Conservation (phyloP, 23 tunicate species). For the Styela clava region DNA sequence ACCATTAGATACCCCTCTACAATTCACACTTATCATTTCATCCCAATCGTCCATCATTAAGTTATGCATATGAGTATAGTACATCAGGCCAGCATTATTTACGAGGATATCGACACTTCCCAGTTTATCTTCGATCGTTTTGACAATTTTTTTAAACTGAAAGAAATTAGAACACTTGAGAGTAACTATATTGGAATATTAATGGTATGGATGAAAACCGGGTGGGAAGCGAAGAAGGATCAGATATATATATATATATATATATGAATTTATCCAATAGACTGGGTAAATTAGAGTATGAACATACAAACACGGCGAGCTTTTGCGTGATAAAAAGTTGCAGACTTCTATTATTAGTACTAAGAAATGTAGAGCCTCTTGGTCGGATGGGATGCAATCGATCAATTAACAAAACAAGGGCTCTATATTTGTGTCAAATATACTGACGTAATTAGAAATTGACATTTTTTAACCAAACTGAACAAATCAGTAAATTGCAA, state of each 20-base stretch:
- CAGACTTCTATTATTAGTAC: too few species aligned
- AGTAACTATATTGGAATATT: background rate
- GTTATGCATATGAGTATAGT: constrained; percentile 67
- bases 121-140: constrained; percentile 35
- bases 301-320: background rate
- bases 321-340: too few species aligned
- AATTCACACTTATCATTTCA: constrained; percentile 71
- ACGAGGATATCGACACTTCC: constrained; percentile 72
- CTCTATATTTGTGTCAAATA: too few species aligned
- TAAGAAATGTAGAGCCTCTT: too few species aligned
- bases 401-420: too few species aligned
- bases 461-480: too few species aligned
- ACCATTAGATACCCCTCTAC: constrained; percentile 78
- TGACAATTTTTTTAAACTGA: constrained; percentile 41
- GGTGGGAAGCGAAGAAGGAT: too few species aligned
- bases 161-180: background rate
- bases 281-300: background rate
- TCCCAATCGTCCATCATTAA: constrained; percentile 84
- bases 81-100: constrained; percentile 91
- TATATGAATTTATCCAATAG: too few species aligned
- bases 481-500: too few species aligned
- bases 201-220: background rate
- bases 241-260: too few species aligned
- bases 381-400: too few species aligned
- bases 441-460: too few species aligned